phyloP scores from a whole-genome alignment of 2,113 vertebrate species.

The Pachypanchax playfairii region DNA sequence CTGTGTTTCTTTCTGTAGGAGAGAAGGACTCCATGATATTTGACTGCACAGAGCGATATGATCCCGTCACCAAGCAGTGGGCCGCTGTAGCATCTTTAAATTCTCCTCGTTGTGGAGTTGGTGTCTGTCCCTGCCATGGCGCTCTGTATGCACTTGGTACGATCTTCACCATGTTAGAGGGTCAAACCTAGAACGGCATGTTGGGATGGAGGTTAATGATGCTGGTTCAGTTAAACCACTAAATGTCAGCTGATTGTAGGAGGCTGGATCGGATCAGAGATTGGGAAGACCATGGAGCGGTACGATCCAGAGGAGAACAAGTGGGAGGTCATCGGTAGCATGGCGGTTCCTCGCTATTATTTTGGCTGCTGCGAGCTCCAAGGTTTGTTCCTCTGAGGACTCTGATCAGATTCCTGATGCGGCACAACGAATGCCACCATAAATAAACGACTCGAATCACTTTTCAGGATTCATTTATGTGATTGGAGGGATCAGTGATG shows the following conservation, averaged over 20 bases:
- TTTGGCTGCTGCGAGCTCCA: slow-evolving; percentile 98
- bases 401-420: too few species aligned
- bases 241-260: slow-evolving; percentile 70
- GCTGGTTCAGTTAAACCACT: neutral
- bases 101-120: slow-evolving; percentile 92
- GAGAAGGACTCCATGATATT: slow-evolving; percentile 98
- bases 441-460: neutral
- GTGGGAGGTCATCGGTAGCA: slow-evolving; percentile 93
- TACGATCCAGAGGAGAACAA: slow-evolving; percentile 95
- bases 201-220: neutral
- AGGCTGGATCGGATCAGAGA: slow-evolving; percentile 95
- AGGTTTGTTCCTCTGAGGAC: slow-evolving; percentile 77
- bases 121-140: slow-evolving; percentile 91
- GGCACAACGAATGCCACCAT: neutral
- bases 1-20: slow-evolving; percentile 77
- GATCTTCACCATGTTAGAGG: too few species aligned
- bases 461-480: slow-evolving; percentile 92
- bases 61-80: slow-evolving; percentile 97
- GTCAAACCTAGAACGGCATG: neutral
- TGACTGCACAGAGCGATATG: slow-evolving; percentile 94
- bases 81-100: slow-evolving; percentile 92
- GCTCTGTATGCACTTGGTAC: slow-evolving; percentile 96
- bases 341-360: slow-evolving; percentile 92
- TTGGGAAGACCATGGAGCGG: slow-evolving; percentile 95
- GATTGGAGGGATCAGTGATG: slow-evolving; percentile 91